Evolutionary conservation across 1,140 invertebrate species (phyloP), one percentile per base, ranked within the genome.

Genomic region (Drepana arcuata): DNA sequence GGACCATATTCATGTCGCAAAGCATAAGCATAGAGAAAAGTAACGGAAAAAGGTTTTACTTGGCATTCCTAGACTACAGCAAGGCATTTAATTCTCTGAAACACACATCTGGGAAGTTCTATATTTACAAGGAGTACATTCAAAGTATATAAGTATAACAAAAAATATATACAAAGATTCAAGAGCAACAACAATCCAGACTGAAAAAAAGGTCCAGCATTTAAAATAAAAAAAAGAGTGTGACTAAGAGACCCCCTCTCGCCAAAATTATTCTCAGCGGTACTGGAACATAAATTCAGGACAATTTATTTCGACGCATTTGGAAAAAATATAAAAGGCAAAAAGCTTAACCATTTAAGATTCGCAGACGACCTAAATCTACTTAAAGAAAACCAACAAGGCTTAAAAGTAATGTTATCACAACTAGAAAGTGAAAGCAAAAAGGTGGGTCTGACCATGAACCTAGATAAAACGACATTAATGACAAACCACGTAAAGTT

Each of bases 311-410:
- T 6, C 6, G n/a, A 4, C 2, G n/a, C 4, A 26, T 26, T 7
- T 26, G 24, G 24, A 4, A 26, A n/a, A 26, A 26, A 26, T 7
- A 26, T 26, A 26, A 26, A 26, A n/a, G 24, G 24, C n/a, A n/a
- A n/a, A n/a, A n/a, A 26, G n/a, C 24, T 26, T 26, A 39, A 32
- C n/a, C 37, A 40, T 11, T 10, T 40, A 10, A 40, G 37, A 40
- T 33, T 40, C 14, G 30, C 23, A 11, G 38, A 40, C 13, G 38
- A 33, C 23, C 16, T 33, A 1, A 23, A 33, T 1, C 5, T 40
- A 14, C 14, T 40, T 1, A 18, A 9, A 7, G 14, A 33, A 16
- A 27, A 26, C 10, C 15, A 12, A n/a, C n/a, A 27, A 2, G 16
- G 9, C 10, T 14, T 40, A 31, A 13, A 32, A 16, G 12, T 10